phyloP scores from a whole-genome alignment of 2,888 invertebrate genomes.

The Kuschelorhynchus macadamiae region DNA sequence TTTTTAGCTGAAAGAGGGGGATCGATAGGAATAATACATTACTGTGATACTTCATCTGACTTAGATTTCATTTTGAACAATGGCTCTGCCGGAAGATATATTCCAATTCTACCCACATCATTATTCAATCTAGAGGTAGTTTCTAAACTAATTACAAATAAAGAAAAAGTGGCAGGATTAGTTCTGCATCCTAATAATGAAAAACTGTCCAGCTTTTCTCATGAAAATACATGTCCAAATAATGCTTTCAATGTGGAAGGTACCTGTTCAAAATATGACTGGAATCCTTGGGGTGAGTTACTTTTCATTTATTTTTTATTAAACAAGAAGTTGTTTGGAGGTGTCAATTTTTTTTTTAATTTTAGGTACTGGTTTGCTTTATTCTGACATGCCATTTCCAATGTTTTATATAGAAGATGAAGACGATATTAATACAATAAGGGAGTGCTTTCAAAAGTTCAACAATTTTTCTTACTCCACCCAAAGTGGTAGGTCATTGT shows the following conservation, averaged over 20 bases:
- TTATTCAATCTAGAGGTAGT: slow-evolving; percentile 73
- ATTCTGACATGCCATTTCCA: slow-evolving; percentile 89
- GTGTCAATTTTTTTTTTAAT: background rate
- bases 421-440: slow-evolving; percentile 75
- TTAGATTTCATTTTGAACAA: slow-evolving; percentile 80
- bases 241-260: slow-evolving; percentile 74
- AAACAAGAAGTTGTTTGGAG: background rate
- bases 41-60: slow-evolving; percentile 77
- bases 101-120: slow-evolving; percentile 79
- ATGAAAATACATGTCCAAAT: slow-evolving; percentile 89
- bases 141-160: slow-evolving; percentile 70
- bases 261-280: slow-evolving; percentile 69
- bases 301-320: background rate
- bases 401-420: slow-evolving; percentile 82
- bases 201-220: slow-evolving; percentile 67
- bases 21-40: slow-evolving; percentile 87
- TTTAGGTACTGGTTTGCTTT: slow-evolving; percentile 75
- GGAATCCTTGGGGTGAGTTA: slow-evolving; percentile 82
- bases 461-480: slow-evolving; percentile 78
- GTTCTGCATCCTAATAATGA: slow-evolving; percentile 73
- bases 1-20: slow-evolving; percentile 79
- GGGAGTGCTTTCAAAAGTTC: slow-evolving; percentile 76
- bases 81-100: slow-evolving; percentile 85
- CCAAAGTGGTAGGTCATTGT: slow-evolving; percentile 81
- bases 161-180: slow-evolving; percentile 76